phyloP scores from a whole-genome alignment of 1,140 invertebrate genomes.

The Bombus terrestris region DNA sequence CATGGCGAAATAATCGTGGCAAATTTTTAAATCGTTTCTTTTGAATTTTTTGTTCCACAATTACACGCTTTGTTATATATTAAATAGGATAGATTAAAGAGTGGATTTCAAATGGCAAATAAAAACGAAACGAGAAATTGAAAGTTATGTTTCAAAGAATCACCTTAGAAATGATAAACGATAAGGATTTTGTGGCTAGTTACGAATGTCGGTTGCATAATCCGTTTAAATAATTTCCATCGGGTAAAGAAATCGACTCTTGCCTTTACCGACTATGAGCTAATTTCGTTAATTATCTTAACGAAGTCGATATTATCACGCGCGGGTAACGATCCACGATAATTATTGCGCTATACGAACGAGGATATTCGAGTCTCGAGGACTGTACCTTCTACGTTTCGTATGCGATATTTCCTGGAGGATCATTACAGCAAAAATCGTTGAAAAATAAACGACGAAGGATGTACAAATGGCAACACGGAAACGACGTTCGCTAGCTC shows the following conservation, averaged over 20 bases:
- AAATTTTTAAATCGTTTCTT: neutral
- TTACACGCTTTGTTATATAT: neutral
- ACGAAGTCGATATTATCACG: conserved; percentile 53
- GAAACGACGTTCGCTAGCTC: neutral
- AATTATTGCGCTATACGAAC: conserved; percentile 41
- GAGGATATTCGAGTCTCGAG: neutral
- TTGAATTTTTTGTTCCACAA: neutral
- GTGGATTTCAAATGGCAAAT: neutral
- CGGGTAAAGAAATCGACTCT: neutral
- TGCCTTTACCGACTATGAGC: neutral
- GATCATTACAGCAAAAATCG: neutral
- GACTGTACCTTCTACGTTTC: conserved; percentile 17
- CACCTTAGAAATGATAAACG: neutral
- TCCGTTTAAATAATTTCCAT: neutral
- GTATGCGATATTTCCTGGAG: conserved; percentile 16
- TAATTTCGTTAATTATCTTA: conserved; percentile 73
- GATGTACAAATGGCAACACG: neutral
- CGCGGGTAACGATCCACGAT: conserved; percentile 50
- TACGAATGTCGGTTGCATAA: neutral
- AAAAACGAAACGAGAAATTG: neutral
- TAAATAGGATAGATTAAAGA: neutral
- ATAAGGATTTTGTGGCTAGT: neutral
- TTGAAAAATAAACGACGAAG: neutral
- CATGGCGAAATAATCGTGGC: neutral
- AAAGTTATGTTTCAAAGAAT: neutral